Base-by-base conservation (phyloP, 2,888 invertebrate species). In the Cephus pygmeus region DNA sequence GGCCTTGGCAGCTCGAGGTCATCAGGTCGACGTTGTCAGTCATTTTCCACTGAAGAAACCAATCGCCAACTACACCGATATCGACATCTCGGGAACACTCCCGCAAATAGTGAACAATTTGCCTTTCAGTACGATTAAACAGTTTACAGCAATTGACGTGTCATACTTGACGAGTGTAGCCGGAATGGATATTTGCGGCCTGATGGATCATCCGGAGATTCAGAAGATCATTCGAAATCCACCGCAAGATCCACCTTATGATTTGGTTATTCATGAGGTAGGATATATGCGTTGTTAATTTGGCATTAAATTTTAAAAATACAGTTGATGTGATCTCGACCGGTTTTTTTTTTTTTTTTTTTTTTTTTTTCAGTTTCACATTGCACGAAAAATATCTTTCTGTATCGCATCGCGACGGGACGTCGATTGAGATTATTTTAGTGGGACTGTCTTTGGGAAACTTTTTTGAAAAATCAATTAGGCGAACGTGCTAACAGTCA, bases 1-100 rank as follows among this genome's bases (percentile, higher is more conserved):
- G 69, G 92, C 90, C n/a, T 88, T 94, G 1, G 90, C 93, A 0
- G 83, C 86, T 15, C 86, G 91, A 0, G 92, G 93, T 0, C 94
- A 94, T 82, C 92, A 92, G 77, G 92, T 93, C 3, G 92, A 92
- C 69, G 89, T 91, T 0, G 79, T 91, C 35, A 87, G 87, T 4
- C 90, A 89, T 33, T 90, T 90, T 77, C 87, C 88, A 0, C 31
- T 80, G 34, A 87, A 89, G 34, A 85, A 85, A 4, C 82, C 86
- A 3, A 69, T 83, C 6, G 79, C 85, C 0, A 91, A 91, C 84
- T 91, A 90, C 76, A 85, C 36, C 0, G 88, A 90, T 4, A 84
- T 87, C 35, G 88, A 85, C 69, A 4, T 90, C 9, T 75, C 34
- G 0, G 88, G 88, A 0, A 81, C 80, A 4, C 0, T 85, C 1